These are phyloP conservation scores for Caenorhabditis virilis DNA, from an alignment of 2,888 invertebrate genomes.

Conservation along the genomic window DNA sequence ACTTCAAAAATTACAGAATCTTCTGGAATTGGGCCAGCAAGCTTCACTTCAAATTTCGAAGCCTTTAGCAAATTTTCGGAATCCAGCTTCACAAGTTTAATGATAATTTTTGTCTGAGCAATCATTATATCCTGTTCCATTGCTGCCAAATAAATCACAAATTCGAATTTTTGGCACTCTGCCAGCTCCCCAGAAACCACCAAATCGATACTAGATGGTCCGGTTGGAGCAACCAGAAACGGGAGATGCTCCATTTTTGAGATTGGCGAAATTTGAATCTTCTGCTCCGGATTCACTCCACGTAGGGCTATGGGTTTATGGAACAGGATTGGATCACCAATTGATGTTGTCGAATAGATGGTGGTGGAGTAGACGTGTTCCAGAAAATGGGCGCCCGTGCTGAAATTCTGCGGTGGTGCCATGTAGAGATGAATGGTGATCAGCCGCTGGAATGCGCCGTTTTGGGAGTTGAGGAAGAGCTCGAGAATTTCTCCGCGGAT, in stretches of 20 bases:
- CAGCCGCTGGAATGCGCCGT: conserved; percentile 14
- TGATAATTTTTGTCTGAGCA: conserved; percentile 18
- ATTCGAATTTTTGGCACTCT: conserved; percentile 4
- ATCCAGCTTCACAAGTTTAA: conserved; percentile 6
- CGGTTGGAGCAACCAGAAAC: conserved; percentile 6
- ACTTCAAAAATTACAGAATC: conserved; percentile 12
- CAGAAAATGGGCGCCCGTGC: conserved; percentile 2
- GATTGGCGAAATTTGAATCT: conserved; percentile 11
- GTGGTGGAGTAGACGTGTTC: conserved; percentile 8
- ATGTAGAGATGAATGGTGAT: conserved; percentile 29
- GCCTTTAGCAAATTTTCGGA: background rate
- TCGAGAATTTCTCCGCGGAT: conserved; percentile 30
- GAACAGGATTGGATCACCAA: conserved; percentile 13
- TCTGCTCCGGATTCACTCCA: background rate
- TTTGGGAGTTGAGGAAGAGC: conserved; percentile 20
- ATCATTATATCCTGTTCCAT: conserved; percentile 7
- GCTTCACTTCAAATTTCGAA: conserved; percentile 4
- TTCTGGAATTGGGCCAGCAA: conserved; percentile 7
- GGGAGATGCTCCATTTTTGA: conserved; percentile 4
- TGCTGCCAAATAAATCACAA: conserved; percentile 19
- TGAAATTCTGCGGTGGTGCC: conserved; percentile 1
- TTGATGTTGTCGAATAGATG: conserved; percentile 7
- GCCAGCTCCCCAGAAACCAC: conserved; percentile 8
- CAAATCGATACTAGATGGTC: conserved; percentile 1
- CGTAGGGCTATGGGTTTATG: conserved; percentile 4